phyloP scores from a whole-genome alignment of 2,888 invertebrate species.

The Brenthis ino region DNA sequence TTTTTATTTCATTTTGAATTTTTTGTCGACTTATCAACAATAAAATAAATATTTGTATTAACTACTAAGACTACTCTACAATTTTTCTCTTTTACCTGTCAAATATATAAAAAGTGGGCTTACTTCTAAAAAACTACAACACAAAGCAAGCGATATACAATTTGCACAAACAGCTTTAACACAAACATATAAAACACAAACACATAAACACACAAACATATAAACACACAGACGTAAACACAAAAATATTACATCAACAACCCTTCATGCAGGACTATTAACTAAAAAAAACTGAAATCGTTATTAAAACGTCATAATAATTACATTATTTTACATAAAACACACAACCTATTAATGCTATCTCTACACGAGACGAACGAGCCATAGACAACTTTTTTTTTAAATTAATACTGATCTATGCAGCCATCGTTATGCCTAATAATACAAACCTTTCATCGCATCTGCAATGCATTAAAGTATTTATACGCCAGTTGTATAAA shows the following conservation, averaged over 20 bases:
- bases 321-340: neutral
- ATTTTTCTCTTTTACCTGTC: too few relatives aligned
- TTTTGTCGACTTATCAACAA: too few relatives aligned
- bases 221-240: neutral
- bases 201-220: neutral
- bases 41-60: too few relatives aligned
- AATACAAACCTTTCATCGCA: constrained; percentile 92
- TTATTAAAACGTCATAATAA: too few relatives aligned
- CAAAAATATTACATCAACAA: neutral
- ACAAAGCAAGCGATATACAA: too few relatives aligned
- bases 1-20: too few relatives aligned
- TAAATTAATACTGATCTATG: neutral
- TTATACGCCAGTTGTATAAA: constrained; percentile 93
- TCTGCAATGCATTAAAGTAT: constrained; percentile 94
- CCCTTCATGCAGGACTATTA: neutral
- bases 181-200: neutral
- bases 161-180: too few relatives aligned
- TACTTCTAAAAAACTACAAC: too few relatives aligned
- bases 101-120: too few relatives aligned
- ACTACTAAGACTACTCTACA: too few relatives aligned
- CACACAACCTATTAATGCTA: neutral
- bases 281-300: too few relatives aligned
- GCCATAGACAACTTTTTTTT: neutral
- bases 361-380: neutral
- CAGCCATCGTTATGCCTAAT: neutral